Evolutionary conservation across 2,888 invertebrate species (phyloP), one percentile per base, ranked within the genome.

Genomic region (Zele albiditarsus): DNA sequence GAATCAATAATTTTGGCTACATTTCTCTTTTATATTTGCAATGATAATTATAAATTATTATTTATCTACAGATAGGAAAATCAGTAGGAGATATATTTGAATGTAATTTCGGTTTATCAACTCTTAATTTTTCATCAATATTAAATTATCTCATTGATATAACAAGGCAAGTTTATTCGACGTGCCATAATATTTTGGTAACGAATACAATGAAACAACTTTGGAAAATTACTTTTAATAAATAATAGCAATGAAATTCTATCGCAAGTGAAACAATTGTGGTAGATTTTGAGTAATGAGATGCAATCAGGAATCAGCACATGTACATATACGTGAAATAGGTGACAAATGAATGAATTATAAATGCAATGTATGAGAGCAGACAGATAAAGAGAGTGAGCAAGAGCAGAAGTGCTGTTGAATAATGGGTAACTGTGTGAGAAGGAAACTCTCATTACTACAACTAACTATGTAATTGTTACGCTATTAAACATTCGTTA

Each of bases 301-400:
- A 38, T 65, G 16, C 20, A 53, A 53, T 53, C 20, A 53, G 10
- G n/a, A 53, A 5, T 53, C 53, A 53, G 53, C 53, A n/a, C 3
- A 20, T 53, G 53, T 20, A 20, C 46, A 46, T n/a, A 46, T 46
- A 46, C 46, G 20, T 6, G 20, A 53, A 53, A 53, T 53, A 53
- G 20, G 38, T 65, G 65, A 65, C 65, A 65, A 65, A 42, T 65
- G 65, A 65, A 38, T 65, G 38, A 20, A 38, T 65, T 65, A 65
- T 14, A 16, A 65, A 65, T 65, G 38, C 12, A 42, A 38, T 53
- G 8, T 53, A 53, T 53, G 53, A 53, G 46, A 33, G 28, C 10
- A 31, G 63, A 14, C 31, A 62, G 14, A 8, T 8, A 12, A 63
- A 33, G 25, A 25, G 62, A 53, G 25, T 25, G n/a, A 8, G 23